Base-by-base conservation (phyloP, 2,113 vertebrate species). In the Tylochromis polylepis region DNA sequence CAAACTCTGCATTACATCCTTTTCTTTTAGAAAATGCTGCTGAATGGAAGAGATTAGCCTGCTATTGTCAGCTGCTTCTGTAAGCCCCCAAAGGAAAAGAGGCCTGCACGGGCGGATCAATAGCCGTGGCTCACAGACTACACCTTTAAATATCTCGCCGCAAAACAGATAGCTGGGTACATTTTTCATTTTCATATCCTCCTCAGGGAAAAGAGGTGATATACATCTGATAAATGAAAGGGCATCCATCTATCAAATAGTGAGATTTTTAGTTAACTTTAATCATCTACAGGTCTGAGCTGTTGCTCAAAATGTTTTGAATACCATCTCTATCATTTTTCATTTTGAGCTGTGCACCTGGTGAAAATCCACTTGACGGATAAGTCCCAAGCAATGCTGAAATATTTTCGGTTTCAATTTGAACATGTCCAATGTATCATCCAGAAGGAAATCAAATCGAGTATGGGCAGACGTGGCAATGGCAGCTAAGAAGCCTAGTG, bases 331-430 rank as follows among this genome's bases (percentile, higher is more conserved):
- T 89, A 79, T 89, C 81, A 43, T 82, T 83, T 79, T 59, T 59
- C 10, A 4, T 31, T 46, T 62, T 38, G 31, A 80, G 82, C 65
- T 57, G 24, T 38, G 70, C 88, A 88, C 78, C 79, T 86, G 79
- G 58, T 78, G 60, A 82, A 91, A 91, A 88, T 27, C 67, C 79
- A 89, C 88, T 86, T 87, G 88, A 90, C 82, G 84, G 89, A 91
- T 89, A 87, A 88, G 81, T 92, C 89, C 59, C 81, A 5, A 82
- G 84, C 79, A 78, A 60, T 46, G 79, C 79, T 70, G 77, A 89
- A 90, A 86, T 89, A 89, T 89, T 91, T 92, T 90, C 86, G 59
- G 79, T 89, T 93, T 90, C 87, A 87, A 89, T 88, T 92, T 89
- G 62, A 88, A 91, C 84, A 84, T 83, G 85, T 85, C 89, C 88